phyloP scores from a whole-genome alignment of 2,797 vertebrate species.

The Acipenser ruthenus region DNA sequence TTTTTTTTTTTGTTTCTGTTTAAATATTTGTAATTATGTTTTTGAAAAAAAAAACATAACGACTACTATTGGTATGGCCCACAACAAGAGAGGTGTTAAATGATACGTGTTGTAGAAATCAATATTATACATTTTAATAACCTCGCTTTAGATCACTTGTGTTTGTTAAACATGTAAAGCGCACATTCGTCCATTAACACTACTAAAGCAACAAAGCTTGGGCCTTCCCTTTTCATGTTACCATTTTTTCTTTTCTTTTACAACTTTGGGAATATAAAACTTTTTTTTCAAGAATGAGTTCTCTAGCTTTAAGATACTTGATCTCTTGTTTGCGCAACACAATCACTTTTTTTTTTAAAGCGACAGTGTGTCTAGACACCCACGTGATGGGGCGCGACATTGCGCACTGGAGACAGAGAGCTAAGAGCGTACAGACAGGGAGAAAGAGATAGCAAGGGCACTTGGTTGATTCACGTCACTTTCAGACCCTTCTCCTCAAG shows the following conservation, averaged over 20 bases:
- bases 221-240: neutral
- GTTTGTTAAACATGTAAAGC: too few relatives aligned
- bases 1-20: too few relatives aligned
- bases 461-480: slow-evolving; percentile 56
- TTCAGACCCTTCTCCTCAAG: slow-evolving; percentile 26
- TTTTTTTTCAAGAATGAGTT: slow-evolving; percentile 28
- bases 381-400: slow-evolving; percentile 86
- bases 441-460: slow-evolving; percentile 46
- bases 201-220: too few relatives aligned
- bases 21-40: too few relatives aligned
- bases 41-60: too few relatives aligned
- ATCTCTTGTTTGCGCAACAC: slow-evolving; percentile 90
- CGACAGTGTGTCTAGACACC: slow-evolving; percentile 96
- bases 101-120: too few relatives aligned
- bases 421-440: slow-evolving; percentile 34
- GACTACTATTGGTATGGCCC: too few relatives aligned
- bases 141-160: too few relatives aligned
- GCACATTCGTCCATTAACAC: too few relatives aligned
- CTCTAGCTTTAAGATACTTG: slow-evolving; percentile 65
- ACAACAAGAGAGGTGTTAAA: too few relatives aligned
- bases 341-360: slow-evolving; percentile 82
- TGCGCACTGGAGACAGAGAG: slow-evolving; percentile 68
- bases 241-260: slow-evolving; percentile 4
- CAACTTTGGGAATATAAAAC: slow-evolving; percentile 35
- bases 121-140: too few relatives aligned